Conservation (phyloP, 2,797 vertebrate species). For the Parotocinclus haroldoi region DNA sequence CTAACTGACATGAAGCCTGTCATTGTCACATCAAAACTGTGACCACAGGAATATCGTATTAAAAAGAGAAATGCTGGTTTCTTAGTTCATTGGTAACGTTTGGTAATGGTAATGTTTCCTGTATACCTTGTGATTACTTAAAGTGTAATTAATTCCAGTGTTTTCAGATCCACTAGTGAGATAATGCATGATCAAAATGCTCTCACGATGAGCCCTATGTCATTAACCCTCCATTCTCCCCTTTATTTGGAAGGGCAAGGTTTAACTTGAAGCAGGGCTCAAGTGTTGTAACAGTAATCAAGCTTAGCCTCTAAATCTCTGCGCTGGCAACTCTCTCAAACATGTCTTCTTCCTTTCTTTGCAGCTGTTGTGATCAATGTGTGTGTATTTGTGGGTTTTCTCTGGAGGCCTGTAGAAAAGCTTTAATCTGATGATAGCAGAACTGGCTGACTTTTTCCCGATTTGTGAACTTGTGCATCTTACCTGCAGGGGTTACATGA, state of each 20-base stretch:
- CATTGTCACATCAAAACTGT: too few relatives aligned
- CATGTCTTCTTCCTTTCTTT: background rate
- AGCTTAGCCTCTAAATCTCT: slow-evolving; percentile 73
- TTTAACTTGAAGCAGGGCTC: slow-evolving; percentile 55
- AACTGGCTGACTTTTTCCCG: slow-evolving; percentile 25
- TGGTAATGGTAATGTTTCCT: too few relatives aligned
- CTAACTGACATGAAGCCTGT: too few relatives aligned
- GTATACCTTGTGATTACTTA: too few relatives aligned
- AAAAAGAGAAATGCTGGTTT: too few relatives aligned
- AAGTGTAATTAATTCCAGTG: too few relatives aligned
- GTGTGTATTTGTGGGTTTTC: slow-evolving; percentile 40
- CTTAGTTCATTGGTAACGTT: too few relatives aligned
- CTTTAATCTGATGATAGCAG: slow-evolving; percentile 69
- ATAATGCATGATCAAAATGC: too few relatives aligned
- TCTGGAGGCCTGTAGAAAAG: slow-evolving; percentile 60
- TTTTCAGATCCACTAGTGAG: too few relatives aligned
- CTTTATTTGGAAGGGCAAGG: slow-evolving; percentile 67
- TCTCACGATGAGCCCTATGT: background rate
- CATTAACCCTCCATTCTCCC: slow-evolving; percentile 21
- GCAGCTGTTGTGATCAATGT: background rate
- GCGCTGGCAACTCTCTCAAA: slow-evolving; percentile 42
- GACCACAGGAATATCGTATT: too few relatives aligned
- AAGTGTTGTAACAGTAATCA: slow-evolving; percentile 58
- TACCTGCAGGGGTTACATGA: slow-evolving; percentile 15
- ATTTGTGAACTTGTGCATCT: slow-evolving; percentile 27